phyloP scores from a whole-genome alignment of 2,888 invertebrate genomes.

The Cephus nigrinus region DNA sequence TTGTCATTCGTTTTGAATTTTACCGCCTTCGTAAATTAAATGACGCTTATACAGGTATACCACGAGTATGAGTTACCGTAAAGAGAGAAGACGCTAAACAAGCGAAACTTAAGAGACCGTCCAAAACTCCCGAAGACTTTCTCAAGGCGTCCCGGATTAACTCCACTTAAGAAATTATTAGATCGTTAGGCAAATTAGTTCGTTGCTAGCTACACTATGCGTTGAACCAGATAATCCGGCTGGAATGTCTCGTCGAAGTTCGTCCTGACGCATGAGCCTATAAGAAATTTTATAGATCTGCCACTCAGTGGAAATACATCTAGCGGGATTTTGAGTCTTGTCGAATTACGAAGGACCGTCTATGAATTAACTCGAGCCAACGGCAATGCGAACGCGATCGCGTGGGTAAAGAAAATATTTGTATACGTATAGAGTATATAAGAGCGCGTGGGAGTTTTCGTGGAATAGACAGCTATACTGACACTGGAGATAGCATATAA shows the following conservation, averaged over 20 bases:
- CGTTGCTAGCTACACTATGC: not conserved
- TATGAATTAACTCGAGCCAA: not conserved
- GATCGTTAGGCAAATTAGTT: constrained; percentile 6
- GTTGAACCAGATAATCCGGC: not conserved
- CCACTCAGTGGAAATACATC: not conserved
- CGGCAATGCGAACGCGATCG: not conserved
- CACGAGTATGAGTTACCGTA: not conserved
- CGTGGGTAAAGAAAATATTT: not conserved
- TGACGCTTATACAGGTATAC: not conserved
- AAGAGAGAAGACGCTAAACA: not conserved
- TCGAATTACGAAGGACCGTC: not conserved
- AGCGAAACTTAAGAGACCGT: not conserved
- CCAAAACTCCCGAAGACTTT: not conserved
- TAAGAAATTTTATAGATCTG: not conserved
- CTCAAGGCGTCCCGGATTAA: not conserved
- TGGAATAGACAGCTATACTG: not conserved
- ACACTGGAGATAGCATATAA: not conserved
- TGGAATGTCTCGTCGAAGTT: not conserved
- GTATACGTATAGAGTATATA: not conserved
- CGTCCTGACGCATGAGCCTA: not conserved
- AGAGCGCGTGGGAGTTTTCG: not conserved
- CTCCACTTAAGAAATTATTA: constrained; percentile 1
- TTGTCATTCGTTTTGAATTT: not conserved
- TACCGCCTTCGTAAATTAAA: not conserved
- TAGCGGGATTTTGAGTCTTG: not conserved